phyloP scores from a whole-genome alignment of 2,888 invertebrate genomes.

The Eupithecia subfuscata region DNA sequence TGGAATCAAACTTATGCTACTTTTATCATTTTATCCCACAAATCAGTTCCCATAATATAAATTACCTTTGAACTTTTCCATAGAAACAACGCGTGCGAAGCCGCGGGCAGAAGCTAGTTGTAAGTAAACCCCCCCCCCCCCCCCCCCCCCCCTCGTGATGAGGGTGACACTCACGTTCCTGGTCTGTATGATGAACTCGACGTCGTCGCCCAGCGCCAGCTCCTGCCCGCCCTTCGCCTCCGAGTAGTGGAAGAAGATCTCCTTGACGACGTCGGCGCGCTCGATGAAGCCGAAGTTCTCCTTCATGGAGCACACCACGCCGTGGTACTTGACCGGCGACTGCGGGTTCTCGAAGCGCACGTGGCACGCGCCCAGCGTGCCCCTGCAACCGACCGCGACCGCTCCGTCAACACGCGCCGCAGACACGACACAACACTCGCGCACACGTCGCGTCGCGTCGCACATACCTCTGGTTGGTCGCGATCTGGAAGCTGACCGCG shows the following conservation, averaged over 20 bases:
- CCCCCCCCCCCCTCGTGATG: too few species aligned
- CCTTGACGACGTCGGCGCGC: conserved; percentile 98
- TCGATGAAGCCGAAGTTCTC: conserved; percentile 99
- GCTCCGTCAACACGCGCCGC: too few species aligned
- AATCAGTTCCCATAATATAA: too few species aligned
- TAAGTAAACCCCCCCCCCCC: too few species aligned
- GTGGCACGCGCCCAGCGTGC: conserved; percentile 96
- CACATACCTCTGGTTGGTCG: conserved; percentile 98
- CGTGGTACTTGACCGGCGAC: conserved; percentile 96
- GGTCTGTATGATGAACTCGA: conserved; percentile 98
- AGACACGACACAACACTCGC: too few species aligned
- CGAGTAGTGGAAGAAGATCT: conserved; percentile 99
- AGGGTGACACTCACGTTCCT: conserved; percentile 94
- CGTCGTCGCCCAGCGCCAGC: conserved; percentile 96
- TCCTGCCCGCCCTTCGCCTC: conserved; percentile 96
- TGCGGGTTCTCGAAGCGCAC: conserved; percentile 95
- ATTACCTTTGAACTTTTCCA: too few species aligned
- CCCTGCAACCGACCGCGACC: conserved; percentile 87
- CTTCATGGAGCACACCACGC: conserved; percentile 98
- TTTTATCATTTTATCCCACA: too few species aligned
- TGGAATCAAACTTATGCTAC: too few species aligned
- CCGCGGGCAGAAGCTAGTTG: too few species aligned
- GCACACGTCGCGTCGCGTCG: too few species aligned
- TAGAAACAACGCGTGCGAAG: too few species aligned
- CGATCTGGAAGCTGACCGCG: conserved; percentile 98